phyloP scores from a whole-genome alignment of 2,888 invertebrate species.

The Metacarcinus magister region DNA sequence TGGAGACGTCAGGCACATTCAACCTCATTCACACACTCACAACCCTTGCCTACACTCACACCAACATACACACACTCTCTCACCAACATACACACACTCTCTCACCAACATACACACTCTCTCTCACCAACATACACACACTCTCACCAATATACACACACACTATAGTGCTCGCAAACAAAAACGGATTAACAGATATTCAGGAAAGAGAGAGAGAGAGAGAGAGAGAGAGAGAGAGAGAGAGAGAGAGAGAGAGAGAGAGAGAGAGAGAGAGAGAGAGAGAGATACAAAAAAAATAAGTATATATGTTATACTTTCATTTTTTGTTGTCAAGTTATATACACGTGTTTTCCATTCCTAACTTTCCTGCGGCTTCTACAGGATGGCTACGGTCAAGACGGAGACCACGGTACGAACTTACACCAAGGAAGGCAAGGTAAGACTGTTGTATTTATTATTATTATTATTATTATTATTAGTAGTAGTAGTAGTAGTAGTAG shows the following conservation, averaged over 20 bases:
- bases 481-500: too few species aligned
- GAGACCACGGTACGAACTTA: slow-evolving; percentile 67
- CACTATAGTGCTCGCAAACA: background rate
- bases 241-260: background rate
- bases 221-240: background rate
- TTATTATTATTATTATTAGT: background rate
- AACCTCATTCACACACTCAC: background rate
- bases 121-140: too few species aligned
- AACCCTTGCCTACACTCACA: background rate
- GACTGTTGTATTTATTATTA: background rate
- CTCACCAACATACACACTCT: too few species aligned
- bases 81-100: too few species aligned
- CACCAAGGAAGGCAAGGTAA: slow-evolving; percentile 72
- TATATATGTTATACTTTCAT: too few species aligned
- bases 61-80: background rate
- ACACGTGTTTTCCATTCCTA: background rate
- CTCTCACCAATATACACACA: too few species aligned
- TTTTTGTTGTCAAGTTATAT: too few species aligned
- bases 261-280: background rate
- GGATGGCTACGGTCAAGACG: slow-evolving; percentile 66
- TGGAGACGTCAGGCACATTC: background rate
- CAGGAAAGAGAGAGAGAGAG: too few species aligned
- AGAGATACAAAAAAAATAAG: background rate
- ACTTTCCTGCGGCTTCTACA: slow-evolving; percentile 53
- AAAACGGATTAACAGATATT: too few species aligned